Conservation (phyloP, 2,113 vertebrate genomes). For the Bolborhynchus lineola region DNA sequence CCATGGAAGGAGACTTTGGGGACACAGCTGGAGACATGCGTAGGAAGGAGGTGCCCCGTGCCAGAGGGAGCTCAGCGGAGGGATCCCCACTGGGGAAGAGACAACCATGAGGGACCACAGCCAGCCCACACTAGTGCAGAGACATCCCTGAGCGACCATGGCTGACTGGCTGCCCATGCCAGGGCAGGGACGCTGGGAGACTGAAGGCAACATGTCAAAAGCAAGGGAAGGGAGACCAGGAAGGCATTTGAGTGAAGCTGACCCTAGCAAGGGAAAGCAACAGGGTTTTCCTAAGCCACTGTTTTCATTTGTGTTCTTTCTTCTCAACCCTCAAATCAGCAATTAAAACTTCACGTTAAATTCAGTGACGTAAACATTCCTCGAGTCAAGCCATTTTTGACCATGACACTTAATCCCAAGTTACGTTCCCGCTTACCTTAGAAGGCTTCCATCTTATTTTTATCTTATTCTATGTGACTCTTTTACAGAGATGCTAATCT, state of each 20-base stretch:
- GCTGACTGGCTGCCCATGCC: rapidly evolving
- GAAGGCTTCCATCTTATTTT: background rate
- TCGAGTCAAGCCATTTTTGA: background rate
- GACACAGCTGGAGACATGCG: background rate
- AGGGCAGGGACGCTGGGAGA: background rate
- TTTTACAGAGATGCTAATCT: background rate
- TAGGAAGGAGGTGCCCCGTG: background rate
- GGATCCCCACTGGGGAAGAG: background rate
- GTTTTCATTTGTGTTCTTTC: background rate
- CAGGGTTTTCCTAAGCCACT: background rate
- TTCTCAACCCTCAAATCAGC: background rate
- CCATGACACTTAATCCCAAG: background rate
- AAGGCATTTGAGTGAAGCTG: background rate
- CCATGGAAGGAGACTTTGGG: background rate
- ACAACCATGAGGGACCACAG: background rate
- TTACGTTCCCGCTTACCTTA: background rate
- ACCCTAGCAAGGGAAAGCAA: background rate
- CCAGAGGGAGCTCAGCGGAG: background rate
- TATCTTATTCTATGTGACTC: background rate
- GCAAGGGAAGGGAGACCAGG: background rate
- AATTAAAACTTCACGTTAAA: background rate
- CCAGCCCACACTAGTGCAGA: background rate
- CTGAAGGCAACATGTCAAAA: background rate
- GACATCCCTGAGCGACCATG: background rate
- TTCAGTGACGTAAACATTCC: background rate